These are phyloP conservation scores for Vanessa atalanta DNA, from an alignment of 1,140 invertebrate species.

Conservation along the genomic window DNA sequence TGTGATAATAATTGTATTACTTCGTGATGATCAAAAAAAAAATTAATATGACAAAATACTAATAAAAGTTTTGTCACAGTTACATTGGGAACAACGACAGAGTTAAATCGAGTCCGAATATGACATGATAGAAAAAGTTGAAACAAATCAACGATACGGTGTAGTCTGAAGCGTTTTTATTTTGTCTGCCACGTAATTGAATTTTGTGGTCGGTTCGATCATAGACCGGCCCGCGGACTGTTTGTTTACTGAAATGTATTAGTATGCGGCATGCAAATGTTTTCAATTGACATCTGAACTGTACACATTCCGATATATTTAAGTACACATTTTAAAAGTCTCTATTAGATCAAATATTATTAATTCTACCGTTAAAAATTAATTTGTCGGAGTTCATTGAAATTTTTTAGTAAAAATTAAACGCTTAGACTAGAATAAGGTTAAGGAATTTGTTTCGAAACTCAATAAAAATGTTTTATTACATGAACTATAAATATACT, in stretches of 20 bases:
- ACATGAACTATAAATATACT: no score
- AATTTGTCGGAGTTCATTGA: no score
- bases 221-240: constrained; percentile 40
- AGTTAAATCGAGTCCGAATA: constrained; percentile 21
- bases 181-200: constrained; percentile 76
- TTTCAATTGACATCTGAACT: constrained; percentile 25
- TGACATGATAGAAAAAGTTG: constrained; percentile 37
- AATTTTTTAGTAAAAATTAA: no score
- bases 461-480: no score
- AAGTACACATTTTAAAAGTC: background rate
- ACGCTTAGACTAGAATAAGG: no score
- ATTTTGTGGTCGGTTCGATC: constrained; percentile 72
- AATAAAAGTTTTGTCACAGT: background rate
- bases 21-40: background rate
- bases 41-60: background rate
- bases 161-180: constrained; percentile 66
- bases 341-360: background rate
- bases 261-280: constrained; percentile 36
- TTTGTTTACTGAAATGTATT: constrained; percentile 44
- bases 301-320: constrained; percentile 7
- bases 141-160: constrained; percentile 68
- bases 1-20: background rate
- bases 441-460: no score
- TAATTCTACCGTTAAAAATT: no score
- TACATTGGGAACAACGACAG: background rate